Base-by-base conservation (phyloP, 2,797 vertebrate genomes). In the Dryobates pubescens region DNA sequence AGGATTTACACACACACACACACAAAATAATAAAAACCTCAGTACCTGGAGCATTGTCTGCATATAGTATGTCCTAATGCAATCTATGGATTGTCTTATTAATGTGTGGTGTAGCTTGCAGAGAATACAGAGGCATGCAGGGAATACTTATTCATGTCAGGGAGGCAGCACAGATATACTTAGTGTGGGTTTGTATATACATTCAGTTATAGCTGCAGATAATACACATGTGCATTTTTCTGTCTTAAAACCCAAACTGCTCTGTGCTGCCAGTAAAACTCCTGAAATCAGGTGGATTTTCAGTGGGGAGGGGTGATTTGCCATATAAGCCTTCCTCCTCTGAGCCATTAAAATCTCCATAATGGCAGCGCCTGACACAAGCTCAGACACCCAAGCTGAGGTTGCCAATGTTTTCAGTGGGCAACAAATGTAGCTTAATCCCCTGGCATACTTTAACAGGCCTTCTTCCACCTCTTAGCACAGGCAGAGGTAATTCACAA, bases 71-170 rank as follows among this genome's bases (percentile, higher is more conserved):
- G 80, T 96, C 92, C 92, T 97, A 90, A 82, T 84, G 95, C 95
- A 97, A 95, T 95, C 83, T 54, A 88, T 56, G 80, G 84, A 95
- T 95, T 95, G 86, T 93, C 92, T 96, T 95, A 96, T 95, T 95
- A 96, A 95, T 82, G 92, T 78, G 79, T 95, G 95, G 91, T 68
- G 91, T 93, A 82, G 95, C 96, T 96, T 96, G 93, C 86, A 92
- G 91, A 89, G 95, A 95, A 96, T 73, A 85, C 79, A 89, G 13
- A 8, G 26, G 2, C 84, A 93, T 38, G 49, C 76, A 57, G 82
- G 71, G 84, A 89, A 91, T 92, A 72, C 62, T 88, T 88, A 86
- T 49, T 62, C 3, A 3, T 69, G 71, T 71, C 20, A 5, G 38
- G 30, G 75, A 92, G 63, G 65, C 89, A 86, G 69, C 59, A 68